Percentiles rank a stretch among this genome's conserved stretches.
phyloP scores from a whole-genome alignment of 2,113 vertebrate genomes.

The Phrynosoma blainvillii region DNA sequence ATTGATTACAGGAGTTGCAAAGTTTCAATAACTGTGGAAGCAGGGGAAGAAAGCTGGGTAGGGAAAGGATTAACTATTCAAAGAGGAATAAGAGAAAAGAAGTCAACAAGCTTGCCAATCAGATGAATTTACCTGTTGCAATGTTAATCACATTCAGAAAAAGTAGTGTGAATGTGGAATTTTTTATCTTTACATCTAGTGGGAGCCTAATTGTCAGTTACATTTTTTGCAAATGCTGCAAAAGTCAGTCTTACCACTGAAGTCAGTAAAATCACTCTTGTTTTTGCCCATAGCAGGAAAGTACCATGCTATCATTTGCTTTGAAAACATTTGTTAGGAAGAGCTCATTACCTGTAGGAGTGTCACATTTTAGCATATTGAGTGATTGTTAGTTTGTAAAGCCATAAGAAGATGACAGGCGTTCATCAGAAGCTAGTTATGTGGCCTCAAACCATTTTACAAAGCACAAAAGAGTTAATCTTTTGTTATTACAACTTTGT shows the following conservation, averaged over 20 bases:
- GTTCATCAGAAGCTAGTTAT: not conserved
- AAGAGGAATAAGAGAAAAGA: not conserved
- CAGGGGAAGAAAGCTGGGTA: not conserved
- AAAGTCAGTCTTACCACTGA: not conserved
- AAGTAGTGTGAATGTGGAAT: not conserved
- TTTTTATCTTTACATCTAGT: not conserved
- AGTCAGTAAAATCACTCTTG: not conserved
- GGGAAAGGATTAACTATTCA: not conserved
- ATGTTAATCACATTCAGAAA: not conserved
- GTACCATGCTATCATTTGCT: not conserved
- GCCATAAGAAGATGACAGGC: not conserved
- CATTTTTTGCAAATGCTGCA: not conserved
- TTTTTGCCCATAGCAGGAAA: not conserved
- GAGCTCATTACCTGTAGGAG: not conserved
- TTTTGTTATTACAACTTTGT: slow-evolving; percentile 3
- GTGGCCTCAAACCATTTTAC: not conserved
- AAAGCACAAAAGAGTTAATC: slow-evolving; percentile 8
- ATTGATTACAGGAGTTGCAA: not conserved
- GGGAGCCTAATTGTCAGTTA: not conserved
- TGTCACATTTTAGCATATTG: not conserved
- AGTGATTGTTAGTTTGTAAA: not conserved
- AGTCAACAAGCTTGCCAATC: not conserved
- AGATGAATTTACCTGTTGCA: not conserved
- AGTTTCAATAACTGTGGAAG: not conserved
- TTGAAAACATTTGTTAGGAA: not conserved